Evolutionary conservation across 2,797 vertebrate species (phyloP), one percentile per base, ranked within the genome.

Genomic region (Acipenser transmontanus): DNA sequence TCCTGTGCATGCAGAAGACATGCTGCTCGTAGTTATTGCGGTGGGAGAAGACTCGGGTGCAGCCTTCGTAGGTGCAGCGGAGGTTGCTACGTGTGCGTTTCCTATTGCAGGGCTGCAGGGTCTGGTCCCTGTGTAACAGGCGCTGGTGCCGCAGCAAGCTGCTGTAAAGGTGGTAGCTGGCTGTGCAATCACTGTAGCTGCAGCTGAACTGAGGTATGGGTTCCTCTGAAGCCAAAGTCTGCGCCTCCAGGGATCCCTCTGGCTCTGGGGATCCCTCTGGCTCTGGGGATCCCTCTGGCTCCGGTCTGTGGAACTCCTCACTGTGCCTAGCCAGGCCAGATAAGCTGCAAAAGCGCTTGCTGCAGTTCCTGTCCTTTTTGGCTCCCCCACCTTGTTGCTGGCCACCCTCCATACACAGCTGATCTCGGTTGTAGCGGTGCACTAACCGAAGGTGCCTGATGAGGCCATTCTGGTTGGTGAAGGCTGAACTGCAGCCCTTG

Each of bases 371-470:
- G 57, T 94, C 93, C 75, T 91, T 92, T 81, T 90, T 93, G 61
- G 87, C 88, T 74, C 91, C 84, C 10, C 74, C 63, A 62, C 67
- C 74, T 1, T 73, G 68, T 1, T 87, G 80, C 1, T 91, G 84
- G 69, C 96, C 93, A 75, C 93, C 93, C 71, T 98, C 95, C 77
- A 95, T 80, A 82, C 94, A 90, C 66, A 99, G 88, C 73, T 96
- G 95, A 50, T 97, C 94, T 70, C 91, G 93, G 66, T 96, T 97
- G 72, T 96, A 98, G 68, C 90, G 93, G 79, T 99, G 97, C 7
- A 95, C 88, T 8, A 90, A 84, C 76, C 95, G 91, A 1, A 98
- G 89, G 79, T 99, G 97, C 65, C 93, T 94, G 68, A 97, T 93
- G 72, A 99, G 89, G 64, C 93, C 92, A 69, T 90, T 94, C 74